phyloP scores from a whole-genome alignment of 2,888 invertebrate species.

The Dugesia japonica region DNA sequence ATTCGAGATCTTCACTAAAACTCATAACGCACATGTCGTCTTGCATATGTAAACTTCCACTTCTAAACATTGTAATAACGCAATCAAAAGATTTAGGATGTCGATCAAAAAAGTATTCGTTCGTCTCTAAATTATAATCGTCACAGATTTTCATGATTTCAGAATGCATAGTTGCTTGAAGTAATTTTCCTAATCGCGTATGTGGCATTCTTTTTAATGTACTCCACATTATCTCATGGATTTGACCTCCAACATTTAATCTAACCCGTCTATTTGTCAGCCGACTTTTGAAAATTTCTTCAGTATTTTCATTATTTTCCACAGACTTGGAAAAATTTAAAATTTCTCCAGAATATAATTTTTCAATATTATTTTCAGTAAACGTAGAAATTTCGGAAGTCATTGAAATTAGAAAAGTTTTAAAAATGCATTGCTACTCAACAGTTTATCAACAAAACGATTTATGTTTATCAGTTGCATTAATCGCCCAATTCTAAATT shows the following conservation, averaged over 20 bases:
- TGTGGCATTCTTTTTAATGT: conserved; percentile 84
- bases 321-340: neutral
- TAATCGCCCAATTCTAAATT: conserved; percentile 6
- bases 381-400: neutral
- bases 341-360: neutral
- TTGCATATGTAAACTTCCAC: conserved; percentile 86
- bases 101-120: conserved; percentile 95
- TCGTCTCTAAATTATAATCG: conserved; percentile 85
- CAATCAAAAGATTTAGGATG: conserved; percentile 94
- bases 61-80: conserved; percentile 80
- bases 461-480: conserved; percentile 3
- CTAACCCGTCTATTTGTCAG: conserved; percentile 57
- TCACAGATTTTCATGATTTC: conserved; percentile 65
- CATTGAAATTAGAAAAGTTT: conserved; percentile 1
- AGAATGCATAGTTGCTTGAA: conserved; percentile 17
- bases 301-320: neutral
- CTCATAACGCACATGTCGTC: conserved; percentile 53
- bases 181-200: conserved; percentile 68
- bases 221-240: conserved; percentile 81
- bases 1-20: conserved; percentile 30
- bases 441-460: neutral
- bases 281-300: neutral
- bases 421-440: neutral
- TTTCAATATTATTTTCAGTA: neutral
- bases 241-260: conserved; percentile 84